These are phyloP conservation scores for Rotaria socialis DNA, from an alignment of 2,888 invertebrate genomes.

Conservation along the genomic window DNA sequence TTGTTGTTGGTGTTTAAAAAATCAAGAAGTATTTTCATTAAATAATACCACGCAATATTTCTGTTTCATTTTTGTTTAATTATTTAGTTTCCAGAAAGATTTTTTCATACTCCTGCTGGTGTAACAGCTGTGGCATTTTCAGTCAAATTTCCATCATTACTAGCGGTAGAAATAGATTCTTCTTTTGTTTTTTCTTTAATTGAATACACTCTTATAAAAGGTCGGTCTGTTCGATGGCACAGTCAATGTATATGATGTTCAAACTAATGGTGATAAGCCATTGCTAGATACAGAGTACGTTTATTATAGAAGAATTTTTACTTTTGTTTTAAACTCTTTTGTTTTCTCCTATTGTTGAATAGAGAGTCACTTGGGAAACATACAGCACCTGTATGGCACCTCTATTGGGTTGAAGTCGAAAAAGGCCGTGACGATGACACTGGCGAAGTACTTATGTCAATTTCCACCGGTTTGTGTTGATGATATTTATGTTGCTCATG, in stretches of 20 bases:
- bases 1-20: conserved; percentile 60
- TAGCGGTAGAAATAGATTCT: conserved; percentile 50
- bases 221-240: conserved; percentile 57
- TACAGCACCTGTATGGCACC: conserved; percentile 57
- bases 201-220: conserved; percentile 48
- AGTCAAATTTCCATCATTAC: conserved; percentile 54
- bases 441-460: conserved; percentile 56
- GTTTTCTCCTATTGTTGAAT: background rate
- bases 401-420: conserved; percentile 59
- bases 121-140: conserved; percentile 59
- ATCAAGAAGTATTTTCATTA: conserved; percentile 54
- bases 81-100: conserved; percentile 46
- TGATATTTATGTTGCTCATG: background rate
- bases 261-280: conserved; percentile 47
- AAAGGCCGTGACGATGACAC: conserved; percentile 55
- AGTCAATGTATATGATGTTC: conserved; percentile 58
- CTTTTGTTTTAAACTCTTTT: background rate
- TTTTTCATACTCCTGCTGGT: conserved; percentile 52
- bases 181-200: background rate
- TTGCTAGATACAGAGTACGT: conserved; percentile 41
- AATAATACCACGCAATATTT: background rate
- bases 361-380: conserved; percentile 56
- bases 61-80: background rate
- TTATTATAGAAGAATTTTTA: background rate
- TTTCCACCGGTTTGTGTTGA: conserved; percentile 50